These are phyloP conservation scores for Steinernema hermaphroditum DNA, from an alignment of 2,888 invertebrate genomes.

Conservation along the genomic window DNA sequence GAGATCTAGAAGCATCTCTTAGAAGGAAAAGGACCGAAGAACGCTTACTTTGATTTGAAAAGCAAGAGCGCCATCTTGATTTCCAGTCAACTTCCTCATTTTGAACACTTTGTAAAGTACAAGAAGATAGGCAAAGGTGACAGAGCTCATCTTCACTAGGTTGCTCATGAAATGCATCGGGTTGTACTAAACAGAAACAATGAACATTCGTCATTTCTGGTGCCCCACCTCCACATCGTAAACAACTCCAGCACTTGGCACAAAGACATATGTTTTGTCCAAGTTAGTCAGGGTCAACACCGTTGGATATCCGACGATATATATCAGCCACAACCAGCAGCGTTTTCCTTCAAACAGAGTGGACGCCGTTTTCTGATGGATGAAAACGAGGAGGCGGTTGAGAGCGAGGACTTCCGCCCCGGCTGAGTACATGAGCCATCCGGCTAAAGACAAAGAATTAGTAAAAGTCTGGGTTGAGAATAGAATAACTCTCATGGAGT, in stretches of 20 bases:
- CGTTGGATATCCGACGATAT: neutral
- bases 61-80: neutral
- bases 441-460: neutral
- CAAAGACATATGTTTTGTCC: conserved; percentile 9
- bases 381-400: neutral
- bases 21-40: no score
- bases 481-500: no score
- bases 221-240: neutral
- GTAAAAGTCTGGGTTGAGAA: neutral
- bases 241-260: conserved; percentile 16
- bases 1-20: no score
- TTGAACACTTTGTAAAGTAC: neutral
- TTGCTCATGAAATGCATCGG: neutral
- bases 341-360: neutral
- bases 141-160: neutral
- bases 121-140: neutral
- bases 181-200: neutral
- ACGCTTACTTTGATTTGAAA: neutral
- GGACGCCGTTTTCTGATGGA: neutral
- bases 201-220: neutral
- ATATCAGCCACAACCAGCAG: neutral
- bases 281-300: neutral
- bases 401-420: neutral
- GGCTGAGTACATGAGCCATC: neutral
- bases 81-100: neutral